Conservation (phyloP, 1,140 invertebrate genomes). For the Pachyrhynchus sulphureomaculatus region DNA sequence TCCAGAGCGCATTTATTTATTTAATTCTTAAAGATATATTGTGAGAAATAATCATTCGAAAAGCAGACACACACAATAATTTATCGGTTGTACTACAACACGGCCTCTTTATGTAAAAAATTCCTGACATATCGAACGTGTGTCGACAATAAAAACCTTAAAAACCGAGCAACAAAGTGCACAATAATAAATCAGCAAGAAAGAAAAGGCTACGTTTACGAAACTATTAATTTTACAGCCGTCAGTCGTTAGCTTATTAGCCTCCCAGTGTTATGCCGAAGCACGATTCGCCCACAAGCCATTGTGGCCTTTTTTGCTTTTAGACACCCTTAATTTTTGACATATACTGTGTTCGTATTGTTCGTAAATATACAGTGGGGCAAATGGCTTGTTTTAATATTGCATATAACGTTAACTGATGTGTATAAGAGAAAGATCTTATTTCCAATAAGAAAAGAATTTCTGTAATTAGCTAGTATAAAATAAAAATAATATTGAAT, state of each 20-base stretch:
- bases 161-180: conserved; percentile 23
- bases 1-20: too few relatives aligned
- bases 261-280: conserved; percentile 36
- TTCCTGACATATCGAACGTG: conserved; percentile 36
- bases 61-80: too few relatives aligned
- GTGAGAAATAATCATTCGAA: too few relatives aligned
- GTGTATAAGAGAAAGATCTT: too few relatives aligned
- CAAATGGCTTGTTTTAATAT: too few relatives aligned
- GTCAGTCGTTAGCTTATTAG: conserved; percentile 39
- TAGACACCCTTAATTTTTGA: conserved; percentile 19
- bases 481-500: too few relatives aligned
- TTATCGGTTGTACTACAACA: too few relatives aligned
- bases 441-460: too few relatives aligned
- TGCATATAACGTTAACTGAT: too few relatives aligned
- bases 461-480: too few relatives aligned
- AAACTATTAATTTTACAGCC: conserved; percentile 35
- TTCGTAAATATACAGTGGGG: too few relatives aligned
- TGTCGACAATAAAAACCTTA: conserved; percentile 53
- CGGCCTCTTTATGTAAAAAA: conserved; percentile 11
- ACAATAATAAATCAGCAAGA: conserved; percentile 43
- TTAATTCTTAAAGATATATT: too few relatives aligned
- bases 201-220: conserved; percentile 32
- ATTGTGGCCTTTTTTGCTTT: conserved; percentile 20
- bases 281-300: conserved; percentile 43
- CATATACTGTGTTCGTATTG: neutral